Evolutionary conservation across 2,797 vertebrate species (phyloP).

Genomic region (Poliocrania exsul): DNA sequence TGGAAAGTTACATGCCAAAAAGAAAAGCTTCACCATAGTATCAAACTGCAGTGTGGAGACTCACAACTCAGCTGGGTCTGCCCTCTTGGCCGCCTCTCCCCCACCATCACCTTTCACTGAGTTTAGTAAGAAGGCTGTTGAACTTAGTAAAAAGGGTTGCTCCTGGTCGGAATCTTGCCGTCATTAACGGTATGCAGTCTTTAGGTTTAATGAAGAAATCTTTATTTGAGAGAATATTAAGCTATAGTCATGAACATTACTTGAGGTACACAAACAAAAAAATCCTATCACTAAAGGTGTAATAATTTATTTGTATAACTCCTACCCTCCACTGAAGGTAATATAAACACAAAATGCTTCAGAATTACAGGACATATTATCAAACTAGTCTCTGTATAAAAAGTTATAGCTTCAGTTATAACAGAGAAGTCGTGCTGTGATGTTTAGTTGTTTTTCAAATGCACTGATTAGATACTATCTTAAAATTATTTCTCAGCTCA

Average conservation of each 20-base stretch:
- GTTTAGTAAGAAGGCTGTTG: neutral
- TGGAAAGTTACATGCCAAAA: neutral
- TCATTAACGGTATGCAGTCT: neutral
- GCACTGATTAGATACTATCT: slow-evolving; percentile 56
- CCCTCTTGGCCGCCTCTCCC: neutral
- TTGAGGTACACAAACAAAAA: slow-evolving; percentile 69
- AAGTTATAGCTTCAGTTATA: slow-evolving; percentile 68
- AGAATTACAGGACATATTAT: slow-evolving; percentile 70
- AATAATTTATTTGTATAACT: slow-evolving; percentile 75
- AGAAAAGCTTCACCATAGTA: neutral
- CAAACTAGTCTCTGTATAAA: slow-evolving; percentile 72
- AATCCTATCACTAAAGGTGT: slow-evolving; percentile 61
- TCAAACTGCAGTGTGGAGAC: neutral
- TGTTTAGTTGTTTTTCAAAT: slow-evolving; percentile 68
- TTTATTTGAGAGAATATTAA: slow-evolving; percentile 62
- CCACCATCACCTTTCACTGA: neutral
- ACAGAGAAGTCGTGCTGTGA: slow-evolving; percentile 54
- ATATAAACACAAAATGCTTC: slow-evolving; percentile 71
- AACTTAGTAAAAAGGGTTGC: neutral
- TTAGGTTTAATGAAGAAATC: slow-evolving; percentile 54
- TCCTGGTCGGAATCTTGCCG: neutral
- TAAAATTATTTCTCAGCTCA: slow-evolving; percentile 59
- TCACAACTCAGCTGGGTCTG: neutral
- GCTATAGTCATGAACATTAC: slow-evolving; percentile 53
- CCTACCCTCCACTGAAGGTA: slow-evolving; percentile 70